These are phyloP conservation scores for Alosa alosa DNA, from an alignment of 2,113 vertebrate species.

Conservation along the genomic window DNA sequence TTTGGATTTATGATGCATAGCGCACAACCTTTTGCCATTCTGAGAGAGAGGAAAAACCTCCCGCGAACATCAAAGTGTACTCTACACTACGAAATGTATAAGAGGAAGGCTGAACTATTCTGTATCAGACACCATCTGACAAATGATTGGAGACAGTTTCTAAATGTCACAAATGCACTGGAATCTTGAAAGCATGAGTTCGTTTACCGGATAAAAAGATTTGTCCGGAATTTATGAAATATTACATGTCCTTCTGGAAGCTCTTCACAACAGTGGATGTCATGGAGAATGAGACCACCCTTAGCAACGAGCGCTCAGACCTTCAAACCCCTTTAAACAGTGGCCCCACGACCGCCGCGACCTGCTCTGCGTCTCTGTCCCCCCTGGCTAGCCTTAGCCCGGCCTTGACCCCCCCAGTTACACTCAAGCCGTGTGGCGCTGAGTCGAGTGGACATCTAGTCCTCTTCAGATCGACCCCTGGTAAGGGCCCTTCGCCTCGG, in stretches of 20 bases:
- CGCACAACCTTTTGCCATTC: background rate
- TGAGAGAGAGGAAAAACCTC: background rate
- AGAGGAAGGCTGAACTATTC: background rate
- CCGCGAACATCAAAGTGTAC: background rate
- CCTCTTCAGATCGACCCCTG: conserved; percentile 6
- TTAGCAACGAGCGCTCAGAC: background rate
- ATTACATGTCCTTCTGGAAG: background rate
- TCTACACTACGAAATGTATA: background rate
- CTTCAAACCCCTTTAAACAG: conserved; percentile 10
- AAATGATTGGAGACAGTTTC: background rate
- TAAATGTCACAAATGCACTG: background rate
- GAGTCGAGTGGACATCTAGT: conserved; percentile 12
- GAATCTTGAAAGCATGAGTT: background rate
- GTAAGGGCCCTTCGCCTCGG: background rate
- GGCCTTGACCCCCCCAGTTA: background rate
- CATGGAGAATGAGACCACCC: background rate
- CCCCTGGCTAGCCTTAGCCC: background rate
- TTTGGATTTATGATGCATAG: background rate
- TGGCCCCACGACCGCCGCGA: background rate
- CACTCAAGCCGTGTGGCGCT: background rate
- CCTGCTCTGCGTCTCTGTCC: background rate
- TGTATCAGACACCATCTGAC: background rate
- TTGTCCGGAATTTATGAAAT: background rate
- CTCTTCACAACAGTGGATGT: background rate
- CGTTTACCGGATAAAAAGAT: background rate